Base-by-base conservation (phyloP, 2,888 invertebrate genomes). In the Nomada goodeniana region DNA sequence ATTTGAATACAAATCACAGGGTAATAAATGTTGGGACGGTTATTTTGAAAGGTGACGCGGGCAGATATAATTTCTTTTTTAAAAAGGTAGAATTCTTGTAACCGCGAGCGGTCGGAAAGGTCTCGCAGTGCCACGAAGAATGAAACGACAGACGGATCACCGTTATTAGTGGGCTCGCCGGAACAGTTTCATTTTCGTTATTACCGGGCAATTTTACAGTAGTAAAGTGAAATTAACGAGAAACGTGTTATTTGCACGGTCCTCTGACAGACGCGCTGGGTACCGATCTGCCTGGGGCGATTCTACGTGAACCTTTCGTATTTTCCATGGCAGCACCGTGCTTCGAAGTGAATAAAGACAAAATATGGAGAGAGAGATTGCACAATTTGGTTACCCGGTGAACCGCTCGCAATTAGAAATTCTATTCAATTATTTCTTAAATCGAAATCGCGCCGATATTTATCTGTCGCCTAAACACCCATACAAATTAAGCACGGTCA, bases 121-220 rank as follows among this genome's bases (percentile, higher is more conserved):
- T 44, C 70, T 71, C 72, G 52, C 65, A 44, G 64, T 83, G 64
- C 72, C 15, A 59, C 47, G 60, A 60, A 68, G 65, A 70, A 81
- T 79, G 76, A 59, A 69, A 69, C 59, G 44, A 9, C 72, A 86
- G 85, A 90, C 87, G 87, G 82, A 91, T 89, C 86, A 90, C 89
- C 86, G 82, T 91, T 89, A 91, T 91, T 91, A 91, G 71, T 73
- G 75, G 76, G 72, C 57, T 44, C 82, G 53, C 53, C 70, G 71
- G 76, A 83, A 77, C 76, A 83, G 85, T 89, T 88, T 89, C 88
- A 88, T 89, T 89, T 89, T 92, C 89, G 85, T 91, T 92, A 93
- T 91, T 91, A 86, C 87, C 76, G 85, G 83, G 89, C 90, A 92
- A 92, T 93, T 92, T 93, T 92, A 93, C 92, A 91, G 92, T 92